Percentiles rank a stretch among this genome's conserved stretches.
Evolutionary conservation across 2,113 vertebrate genomes (phyloP).

Genomic region (Numida meleagris): DNA sequence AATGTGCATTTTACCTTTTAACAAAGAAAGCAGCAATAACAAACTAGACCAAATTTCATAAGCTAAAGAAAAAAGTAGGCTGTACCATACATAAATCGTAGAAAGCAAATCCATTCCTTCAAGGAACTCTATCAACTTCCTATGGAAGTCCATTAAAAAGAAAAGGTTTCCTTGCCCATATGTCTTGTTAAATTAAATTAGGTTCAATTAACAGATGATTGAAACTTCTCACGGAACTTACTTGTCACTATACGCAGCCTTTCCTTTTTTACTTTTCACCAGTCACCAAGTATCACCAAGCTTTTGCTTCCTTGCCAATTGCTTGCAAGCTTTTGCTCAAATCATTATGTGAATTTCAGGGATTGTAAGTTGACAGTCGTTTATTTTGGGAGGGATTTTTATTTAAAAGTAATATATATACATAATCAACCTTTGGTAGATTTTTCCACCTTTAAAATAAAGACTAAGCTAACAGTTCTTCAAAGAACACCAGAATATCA

Average conservation of each 20-base stretch:
- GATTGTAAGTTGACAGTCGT: rapidly evolving
- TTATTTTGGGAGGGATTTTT: neutral
- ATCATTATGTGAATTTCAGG: neutral
- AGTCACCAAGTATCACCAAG: neutral
- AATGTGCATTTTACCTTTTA: slow-evolving; percentile 80
- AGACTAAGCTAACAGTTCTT: slow-evolving; percentile 4
- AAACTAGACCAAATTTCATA: slow-evolving; percentile 76
- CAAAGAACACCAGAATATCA: slow-evolving; percentile 4
- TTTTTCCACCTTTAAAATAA: neutral
- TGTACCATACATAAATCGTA: slow-evolving; percentile 64
- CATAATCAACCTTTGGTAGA: neutral
- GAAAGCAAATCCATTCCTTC: slow-evolving; percentile 56
- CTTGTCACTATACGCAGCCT: neutral
- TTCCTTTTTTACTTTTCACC: neutral
- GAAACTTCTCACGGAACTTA: slow-evolving; percentile 28
- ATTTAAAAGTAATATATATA: neutral
- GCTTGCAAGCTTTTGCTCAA: neutral
- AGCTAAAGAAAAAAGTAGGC: slow-evolving; percentile 70
- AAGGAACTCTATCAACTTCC: slow-evolving; percentile 26
- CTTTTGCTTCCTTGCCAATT: neutral
- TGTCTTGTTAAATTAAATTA: neutral
- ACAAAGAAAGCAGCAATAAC: slow-evolving; percentile 79
- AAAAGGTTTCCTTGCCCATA: neutral
- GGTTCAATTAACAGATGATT: neutral
- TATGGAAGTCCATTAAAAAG: slow-evolving; percentile 13